These are phyloP conservation scores for Tridacna gigas DNA, from an alignment of 2,888 invertebrate species.

Conservation along the genomic window DNA sequence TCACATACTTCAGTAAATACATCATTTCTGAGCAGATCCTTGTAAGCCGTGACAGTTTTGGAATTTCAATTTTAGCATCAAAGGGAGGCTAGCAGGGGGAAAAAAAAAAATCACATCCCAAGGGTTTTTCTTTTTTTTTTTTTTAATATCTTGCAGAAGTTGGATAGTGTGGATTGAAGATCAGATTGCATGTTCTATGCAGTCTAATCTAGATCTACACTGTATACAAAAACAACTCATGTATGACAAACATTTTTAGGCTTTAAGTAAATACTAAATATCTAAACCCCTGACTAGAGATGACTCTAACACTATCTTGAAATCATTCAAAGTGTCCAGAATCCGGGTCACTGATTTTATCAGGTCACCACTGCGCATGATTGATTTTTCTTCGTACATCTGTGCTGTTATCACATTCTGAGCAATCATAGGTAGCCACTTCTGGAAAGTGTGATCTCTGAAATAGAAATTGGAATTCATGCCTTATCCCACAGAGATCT, in stretches of 20 bases:
- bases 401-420: conserved; percentile 93
- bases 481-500: too few species aligned
- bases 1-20: too few species aligned
- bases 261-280: conserved; percentile 46
- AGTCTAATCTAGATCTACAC: background rate
- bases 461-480: conserved; percentile 28
- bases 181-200: too few species aligned
- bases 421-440: conserved; percentile 96
- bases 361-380: conserved; percentile 93
- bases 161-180: too few species aligned
- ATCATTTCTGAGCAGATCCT: too few species aligned
- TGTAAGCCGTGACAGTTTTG: too few species aligned
- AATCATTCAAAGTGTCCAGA: conserved; percentile 94
- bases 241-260: background rate
- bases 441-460: conserved; percentile 89
- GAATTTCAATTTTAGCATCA: too few species aligned
- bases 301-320: conserved; percentile 87
- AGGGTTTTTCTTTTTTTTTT: too few species aligned
- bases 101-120: background rate
- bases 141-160: too few species aligned
- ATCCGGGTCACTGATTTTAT: conserved; percentile 96
- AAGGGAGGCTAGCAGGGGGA: background rate
- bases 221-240: background rate
- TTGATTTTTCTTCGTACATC: conserved; percentile 98
- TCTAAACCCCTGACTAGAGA: conserved; percentile 85